Evolutionary conservation across 2,888 invertebrate genomes (phyloP), one percentile per base, ranked within the genome.

Genomic region (Cotesia congregata): DNA sequence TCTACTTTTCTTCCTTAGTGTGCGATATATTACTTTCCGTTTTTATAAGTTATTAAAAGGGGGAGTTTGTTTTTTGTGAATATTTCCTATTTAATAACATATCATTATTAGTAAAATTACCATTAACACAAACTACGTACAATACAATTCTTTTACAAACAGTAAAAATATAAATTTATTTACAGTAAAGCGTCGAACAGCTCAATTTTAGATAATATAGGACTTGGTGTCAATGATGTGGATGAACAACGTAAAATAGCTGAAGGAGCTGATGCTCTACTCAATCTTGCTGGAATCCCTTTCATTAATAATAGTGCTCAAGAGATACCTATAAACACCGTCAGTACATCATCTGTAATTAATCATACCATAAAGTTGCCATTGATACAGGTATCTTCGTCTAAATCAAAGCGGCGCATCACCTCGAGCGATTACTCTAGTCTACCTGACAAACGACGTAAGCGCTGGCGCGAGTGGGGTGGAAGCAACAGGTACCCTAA

Each of bases 251-350:
- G 94, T 80, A 93, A 93, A 83, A 94, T 95, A 80, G 94, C 93
- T 64, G 95, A 95, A 87, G 95, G 95, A 77, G 95, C 95, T 0
- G 95, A 95, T 84, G 95, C 95, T 0, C 90, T 95, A 79, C 90
- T 95, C 67, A 95, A 95, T 86, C 90, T 95, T 76, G 95, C 95
- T 0, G 94, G 94, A 5, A 92, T 92, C 61, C 88, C 86, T 59
- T 90, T 91, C 15, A 82, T 85, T 41, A 81, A 83, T 17, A 83
- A 87, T 76, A 73, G 76, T 59, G 72, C 73, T 7, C 62, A 75
- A 6, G 77, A 78, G 39, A 38, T 67, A 6, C 9, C 39, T 41
- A 69, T 41, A 40, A 60, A 17, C n/a, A 73, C 74, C 15, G 61
- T 39, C 50, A 78, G 70, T n/a, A 71, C 71, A 67, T 38, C 71